These are phyloP conservation scores for Tragelaphus buxtoni DNA, from an alignment of 2,113 vertebrate species.

Conservation along the genomic window DNA sequence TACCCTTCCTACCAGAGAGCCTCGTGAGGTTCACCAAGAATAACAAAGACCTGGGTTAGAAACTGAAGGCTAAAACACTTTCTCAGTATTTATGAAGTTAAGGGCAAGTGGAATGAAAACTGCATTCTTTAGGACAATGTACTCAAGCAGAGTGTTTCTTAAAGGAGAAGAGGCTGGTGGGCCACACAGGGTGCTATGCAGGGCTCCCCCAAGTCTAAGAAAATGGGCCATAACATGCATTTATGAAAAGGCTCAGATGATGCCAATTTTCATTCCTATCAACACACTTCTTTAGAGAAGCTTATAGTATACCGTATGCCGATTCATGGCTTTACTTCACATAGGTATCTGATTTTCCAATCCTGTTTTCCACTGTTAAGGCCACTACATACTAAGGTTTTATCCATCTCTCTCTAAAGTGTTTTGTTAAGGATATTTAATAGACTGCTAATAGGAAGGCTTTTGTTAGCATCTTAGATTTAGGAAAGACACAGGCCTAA, in stretches of 20 bases:
- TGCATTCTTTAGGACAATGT: not conserved
- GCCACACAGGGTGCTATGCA: not conserved
- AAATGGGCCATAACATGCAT: not conserved
- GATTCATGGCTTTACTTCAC: not conserved
- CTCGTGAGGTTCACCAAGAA: not conserved
- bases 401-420: not conserved
- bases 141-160: not conserved
- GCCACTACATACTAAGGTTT: not conserved
- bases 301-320: not conserved
- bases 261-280: not conserved
- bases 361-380: not conserved
- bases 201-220: not conserved
- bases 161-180: not conserved
- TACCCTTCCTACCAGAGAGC: not conserved
- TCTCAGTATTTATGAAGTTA: not conserved
- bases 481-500: not conserved
- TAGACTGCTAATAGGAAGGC: not conserved
- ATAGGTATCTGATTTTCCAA: not conserved
- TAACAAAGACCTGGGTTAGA: not conserved
- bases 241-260: not conserved
- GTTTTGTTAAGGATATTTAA: not conserved
- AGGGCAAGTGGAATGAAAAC: not conserved
- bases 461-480: not conserved
- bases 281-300: not conserved
- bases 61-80: not conserved